Base-by-base conservation (phyloP, 2,888 invertebrate genomes). In the Pristionchus exspectatus region DNA sequence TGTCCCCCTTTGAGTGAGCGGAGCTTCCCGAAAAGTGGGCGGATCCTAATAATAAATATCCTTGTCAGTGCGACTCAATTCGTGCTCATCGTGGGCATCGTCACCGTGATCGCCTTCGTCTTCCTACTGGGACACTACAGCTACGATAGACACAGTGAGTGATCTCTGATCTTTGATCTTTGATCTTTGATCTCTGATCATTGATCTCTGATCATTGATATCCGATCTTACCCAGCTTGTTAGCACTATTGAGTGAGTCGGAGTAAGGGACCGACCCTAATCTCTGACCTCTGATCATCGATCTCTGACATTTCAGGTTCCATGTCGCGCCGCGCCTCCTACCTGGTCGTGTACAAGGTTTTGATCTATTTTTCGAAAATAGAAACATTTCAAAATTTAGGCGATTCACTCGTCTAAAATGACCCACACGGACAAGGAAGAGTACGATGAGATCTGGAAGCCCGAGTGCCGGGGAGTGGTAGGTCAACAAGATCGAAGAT, bases 1-100 rank as follows among this genome's bases (percentile, higher is more conserved):
- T n/a, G n/a, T n/a, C n/a, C n/a, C n/a, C n/a, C n/a, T n/a, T n/a
- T 72, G 33, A 5, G 24, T 44, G 44, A 9, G 44, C 44, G 44
- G 44, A 50, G 14, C 27, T 2, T 69, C 30, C 18, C 0, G 30
- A 38, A 33, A 63, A n/a, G 63, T n/a, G 63, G 63, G 63, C 63
- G 63, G 63, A 63, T 4, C 63, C 21, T 56, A 56, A 21, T 56
- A n/a, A n/a, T 21, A 9, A 12, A 12, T 21, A 7, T 63, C 2
- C 3, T 3, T 18, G 2, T 81, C 50, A 81, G 81, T 14, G n/a
- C 27, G 3, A 81, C 50, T 27, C 27, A n/a, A 27, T 81, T 81
- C 81, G 27, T 81, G n/a, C 54, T 81, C 50, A 50, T 81, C 27
- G 50, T 81, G 0, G 81, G 81, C 81, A 54, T 81, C 50, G 12